Base-by-base conservation (phyloP, 1,140 invertebrate species). In the Ceratoteleas bidentatus region DNA sequence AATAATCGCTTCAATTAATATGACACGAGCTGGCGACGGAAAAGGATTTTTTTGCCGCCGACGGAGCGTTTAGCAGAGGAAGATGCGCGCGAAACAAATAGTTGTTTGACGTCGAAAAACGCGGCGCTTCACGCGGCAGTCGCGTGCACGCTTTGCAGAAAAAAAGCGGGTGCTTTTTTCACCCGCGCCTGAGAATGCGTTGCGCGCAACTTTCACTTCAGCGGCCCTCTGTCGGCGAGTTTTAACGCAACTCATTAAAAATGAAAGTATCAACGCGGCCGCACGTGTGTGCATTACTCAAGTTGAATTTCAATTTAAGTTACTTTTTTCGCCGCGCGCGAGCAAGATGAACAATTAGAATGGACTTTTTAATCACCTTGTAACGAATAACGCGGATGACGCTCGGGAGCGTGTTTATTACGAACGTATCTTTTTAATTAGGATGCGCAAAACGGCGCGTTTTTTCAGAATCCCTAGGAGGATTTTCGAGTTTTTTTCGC, bases 211-310 rank as follows among this genome's bases (percentile, higher is more conserved):
- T 77, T 77, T 78, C 64, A 72, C 75, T 78, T 34, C 58, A 78
- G 52, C 52, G 65, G 57, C 53, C 49, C 50, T 64, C 13, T 47
- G 14, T 61, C 13, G 52, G 13, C 38, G 61, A 61, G 68, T 68
- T 79, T 79, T 66, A 78, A 78, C 75, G 66, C 66, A 78, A 79
- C 76, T 79, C 76, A 79, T 79, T 79, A 79, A 79, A 79, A 79
- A 38, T 78, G 75, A 78, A 72, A 80, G 77, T 73, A 80, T 53
- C 11, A 33, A 10, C n/a, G 10, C 49, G 49, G 8, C 24, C 33
- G 52, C 33, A 33, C 9, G 8, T n/a, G 15, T 33, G 52, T 57
- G 32, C 53, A 64, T 80, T 80, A 61, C 62, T 73, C 32, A 40
- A 58, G 36, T 66, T 60, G 53, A 70, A 61, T 72, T 79, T 79